phyloP scores from a whole-genome alignment of 2,113 vertebrate genomes.

The Phrynocephalus versicolor region DNA sequence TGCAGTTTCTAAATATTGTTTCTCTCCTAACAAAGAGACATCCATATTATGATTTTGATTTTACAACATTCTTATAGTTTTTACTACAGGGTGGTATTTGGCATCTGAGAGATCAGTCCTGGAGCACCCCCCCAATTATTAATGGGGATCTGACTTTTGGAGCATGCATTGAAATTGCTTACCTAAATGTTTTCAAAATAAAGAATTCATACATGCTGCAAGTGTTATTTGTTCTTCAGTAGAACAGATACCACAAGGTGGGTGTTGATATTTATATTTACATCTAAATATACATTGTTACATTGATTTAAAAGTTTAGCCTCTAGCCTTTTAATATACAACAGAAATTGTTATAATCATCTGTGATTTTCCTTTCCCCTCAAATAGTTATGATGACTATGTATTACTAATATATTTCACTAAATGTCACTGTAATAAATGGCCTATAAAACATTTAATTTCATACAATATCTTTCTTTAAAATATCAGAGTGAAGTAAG shows the following conservation, averaged over 20 bases:
- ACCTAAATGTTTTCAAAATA: not conserved
- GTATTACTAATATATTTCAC: slow-evolving; percentile 8
- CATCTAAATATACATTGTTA: not conserved
- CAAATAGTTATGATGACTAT: not conserved
- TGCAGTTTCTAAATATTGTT: too few relatives aligned
- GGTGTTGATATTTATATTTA: not conserved
- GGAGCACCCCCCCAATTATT: too few relatives aligned
- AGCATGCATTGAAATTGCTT: not conserved
- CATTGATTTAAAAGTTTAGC: not conserved
- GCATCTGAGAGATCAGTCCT: too few relatives aligned
- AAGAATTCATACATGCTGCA: not conserved
- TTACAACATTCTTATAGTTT: too few relatives aligned
- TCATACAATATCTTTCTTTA: slow-evolving; percentile 20
- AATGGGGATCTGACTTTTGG: too few relatives aligned
- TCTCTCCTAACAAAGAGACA: too few relatives aligned
- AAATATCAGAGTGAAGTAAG: slow-evolving; percentile 4
- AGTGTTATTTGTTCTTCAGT: not conserved
- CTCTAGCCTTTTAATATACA: not conserved
- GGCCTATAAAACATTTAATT: slow-evolving; percentile 15
- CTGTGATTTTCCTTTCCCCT: not conserved
- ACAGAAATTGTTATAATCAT: not conserved
- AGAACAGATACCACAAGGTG: not conserved
- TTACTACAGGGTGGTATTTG: too few relatives aligned
- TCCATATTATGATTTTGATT: too few relatives aligned
- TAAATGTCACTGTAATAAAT: slow-evolving; percentile 16